Base-by-base conservation (phyloP, 1,140 invertebrate species). In the Drosophila suzukii region DNA sequence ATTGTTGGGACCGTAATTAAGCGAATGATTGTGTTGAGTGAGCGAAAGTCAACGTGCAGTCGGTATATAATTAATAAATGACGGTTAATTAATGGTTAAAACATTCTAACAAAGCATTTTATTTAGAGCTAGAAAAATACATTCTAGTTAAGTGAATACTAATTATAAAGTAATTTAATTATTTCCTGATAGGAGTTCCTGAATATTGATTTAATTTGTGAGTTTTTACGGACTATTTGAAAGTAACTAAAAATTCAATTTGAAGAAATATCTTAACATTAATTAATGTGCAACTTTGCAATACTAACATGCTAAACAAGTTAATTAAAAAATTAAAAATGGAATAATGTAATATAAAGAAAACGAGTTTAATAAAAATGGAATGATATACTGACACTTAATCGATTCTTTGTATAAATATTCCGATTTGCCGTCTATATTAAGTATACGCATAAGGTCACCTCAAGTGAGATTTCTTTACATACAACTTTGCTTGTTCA, bases 1-100 rank as follows among this genome's bases (percentile, higher is more conserved):
- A 81, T 81, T 81, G 66, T 81, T 77, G 24, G 15, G 20, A 36
- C 7, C 17, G 36, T 34, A 61, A 68, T 66, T 78, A 76, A 62
- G 58, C 46, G 44, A 81, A 68, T 73, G 61, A 57, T 46, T 76
- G 49, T 76, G 49, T 56, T 66, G 15, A 39, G 47, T 44, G 59
- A 77, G 61, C 53, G 67, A 81, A 81, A 81, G 73, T 77, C 44
- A 44, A 55, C 20, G 47, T 73, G 55, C 17, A 12, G 15, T 12
- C 24, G 6, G 24, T 51, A 6, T 47, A 8, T 34, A 34, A 17
- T 4, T 49, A 59, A 12, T 30, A 44, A 65, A 53, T 44, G 38
- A 6, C 12, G 15, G 47, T 8, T 24, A n/a, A 68, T 47, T 44
- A 32, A 32, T 65, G 10, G 4, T 27, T 27, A 17, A 43, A 0